These are phyloP conservation scores for Drosophila neutralis DNA, from an alignment of 2,888 invertebrate genomes.

Conservation along the genomic window DNA sequence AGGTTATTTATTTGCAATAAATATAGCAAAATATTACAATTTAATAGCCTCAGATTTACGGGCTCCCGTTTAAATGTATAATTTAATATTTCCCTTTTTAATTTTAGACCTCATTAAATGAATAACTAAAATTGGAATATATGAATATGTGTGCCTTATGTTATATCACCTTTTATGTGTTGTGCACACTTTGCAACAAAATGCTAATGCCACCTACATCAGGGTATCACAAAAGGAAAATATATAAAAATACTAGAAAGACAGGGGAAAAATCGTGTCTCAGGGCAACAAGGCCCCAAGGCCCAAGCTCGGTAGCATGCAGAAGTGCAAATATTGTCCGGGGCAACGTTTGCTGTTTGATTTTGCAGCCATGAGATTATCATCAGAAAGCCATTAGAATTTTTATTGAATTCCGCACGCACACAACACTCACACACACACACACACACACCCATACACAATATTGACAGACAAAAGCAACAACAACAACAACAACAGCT, in stretches of 20 bases:
- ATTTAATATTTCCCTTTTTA: background rate
- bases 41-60: background rate
- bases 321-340: slow-evolving; percentile 59
- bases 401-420: slow-evolving; percentile 81
- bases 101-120: background rate
- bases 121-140: background rate
- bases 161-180: background rate
- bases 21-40: too few species aligned
- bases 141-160: background rate
- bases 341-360: slow-evolving; percentile 71
- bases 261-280: slow-evolving; percentile 23
- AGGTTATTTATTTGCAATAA: background rate
- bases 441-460: slow-evolving; percentile 1
- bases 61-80: background rate
- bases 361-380: slow-evolving; percentile 78
- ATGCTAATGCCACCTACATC: background rate
- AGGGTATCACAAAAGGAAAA: background rate
- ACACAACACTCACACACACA: slow-evolving; percentile 36
- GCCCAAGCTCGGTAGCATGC: slow-evolving; percentile 31
- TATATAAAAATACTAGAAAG: slow-evolving; percentile 11
- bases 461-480: slow-evolving; percentile 46
- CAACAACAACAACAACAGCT: slow-evolving; percentile 26
- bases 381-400: slow-evolving; percentile 82
- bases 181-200: background rate
- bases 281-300: slow-evolving; percentile 44